These are phyloP conservation scores for Chymomyza costata DNA, from an alignment of 1,140 invertebrate genomes.

Conservation along the genomic window DNA sequence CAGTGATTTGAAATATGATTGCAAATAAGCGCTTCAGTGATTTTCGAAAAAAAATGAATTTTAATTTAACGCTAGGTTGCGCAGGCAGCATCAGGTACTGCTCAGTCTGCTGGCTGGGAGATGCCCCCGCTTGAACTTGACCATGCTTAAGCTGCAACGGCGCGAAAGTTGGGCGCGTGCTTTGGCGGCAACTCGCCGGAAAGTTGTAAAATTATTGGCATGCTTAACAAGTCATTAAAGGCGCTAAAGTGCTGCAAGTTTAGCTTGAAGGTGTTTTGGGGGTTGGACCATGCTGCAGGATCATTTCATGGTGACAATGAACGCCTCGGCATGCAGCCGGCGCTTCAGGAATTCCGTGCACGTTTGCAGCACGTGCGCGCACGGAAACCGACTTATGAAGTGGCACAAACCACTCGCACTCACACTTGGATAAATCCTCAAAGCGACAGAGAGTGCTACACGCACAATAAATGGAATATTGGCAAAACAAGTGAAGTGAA, in stretches of 20 bases:
- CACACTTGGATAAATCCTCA: too few species aligned
- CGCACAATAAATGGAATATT: slow-evolving; percentile 8
- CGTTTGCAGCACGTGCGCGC: slow-evolving; percentile 63
- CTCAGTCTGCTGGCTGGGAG: slow-evolving; percentile 25
- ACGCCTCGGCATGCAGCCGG: slow-evolving; percentile 52
- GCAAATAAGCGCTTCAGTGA: slow-evolving; percentile 19
- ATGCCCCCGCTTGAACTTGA: slow-evolving; percentile 61
- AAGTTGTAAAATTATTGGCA: slow-evolving; percentile 71
- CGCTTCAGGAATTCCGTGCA: slow-evolving; percentile 61
- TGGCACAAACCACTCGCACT: slow-evolving; percentile 1
- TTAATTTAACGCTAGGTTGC: slow-evolving; percentile 75
- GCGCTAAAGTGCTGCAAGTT: neutral
- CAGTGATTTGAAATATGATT: slow-evolving; percentile 54
- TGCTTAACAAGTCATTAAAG: slow-evolving; percentile 69
- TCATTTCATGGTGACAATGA: slow-evolving; percentile 30
- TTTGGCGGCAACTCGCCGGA: slow-evolving; percentile 7
- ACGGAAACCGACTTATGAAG: slow-evolving; percentile 35
- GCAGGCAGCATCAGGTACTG: slow-evolving; percentile 12
- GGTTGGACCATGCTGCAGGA: neutral
- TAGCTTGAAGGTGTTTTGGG: neutral
- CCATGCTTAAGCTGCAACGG: slow-evolving; percentile 34
- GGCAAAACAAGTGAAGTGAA: slow-evolving; percentile 16
- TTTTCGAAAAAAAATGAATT: slow-evolving; percentile 25
- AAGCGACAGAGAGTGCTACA: slow-evolving; percentile 21
- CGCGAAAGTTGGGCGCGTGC: slow-evolving; percentile 65